These are phyloP conservation scores for Cryptus armator DNA, from an alignment of 2,888 invertebrate genomes.

Conservation along the genomic window DNA sequence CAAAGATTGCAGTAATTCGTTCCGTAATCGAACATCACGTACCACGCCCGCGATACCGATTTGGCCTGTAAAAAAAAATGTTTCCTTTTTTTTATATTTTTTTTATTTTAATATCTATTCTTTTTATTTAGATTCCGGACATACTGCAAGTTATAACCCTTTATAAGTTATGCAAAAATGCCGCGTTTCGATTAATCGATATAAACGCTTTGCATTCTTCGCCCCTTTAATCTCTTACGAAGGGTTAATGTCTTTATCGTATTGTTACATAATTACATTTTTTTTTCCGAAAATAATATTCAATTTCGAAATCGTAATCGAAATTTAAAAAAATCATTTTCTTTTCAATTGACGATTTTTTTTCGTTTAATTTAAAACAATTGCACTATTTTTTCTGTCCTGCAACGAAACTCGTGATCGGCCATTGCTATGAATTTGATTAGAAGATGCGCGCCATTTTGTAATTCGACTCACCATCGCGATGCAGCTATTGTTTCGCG, in stretches of 20 bases:
- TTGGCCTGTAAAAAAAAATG: constrained; percentile 70
- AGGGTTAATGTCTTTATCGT: too few relatives aligned
- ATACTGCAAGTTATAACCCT: too few relatives aligned
- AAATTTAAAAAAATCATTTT: too few relatives aligned
- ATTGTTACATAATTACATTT: too few relatives aligned
- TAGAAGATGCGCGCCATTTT: constrained; percentile 1
- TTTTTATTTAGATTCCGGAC: too few relatives aligned
- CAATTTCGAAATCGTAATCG: too few relatives aligned
- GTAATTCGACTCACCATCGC: constrained; percentile 66
- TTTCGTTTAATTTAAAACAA: not conserved
- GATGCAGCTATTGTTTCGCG: constrained; percentile 70
- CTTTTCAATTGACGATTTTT: not conserved
- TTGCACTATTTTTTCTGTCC: not conserved
- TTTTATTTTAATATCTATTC: not conserved
- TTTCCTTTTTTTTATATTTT: not conserved
- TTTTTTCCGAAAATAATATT: too few relatives aligned
- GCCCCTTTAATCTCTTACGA: too few relatives aligned
- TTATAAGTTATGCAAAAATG: too few relatives aligned
- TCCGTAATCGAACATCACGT: constrained; percentile 76
- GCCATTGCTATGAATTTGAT: constrained; percentile 1
- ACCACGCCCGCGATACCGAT: constrained; percentile 75
- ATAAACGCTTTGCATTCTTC: too few relatives aligned
- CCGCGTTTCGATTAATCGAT: too few relatives aligned
- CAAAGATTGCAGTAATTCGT: constrained; percentile 78
- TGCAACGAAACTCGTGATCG: not conserved